These are phyloP conservation scores for Vulpes ferrilata DNA, from an alignment of 2,113 vertebrate genomes.

Conservation along the genomic window DNA sequence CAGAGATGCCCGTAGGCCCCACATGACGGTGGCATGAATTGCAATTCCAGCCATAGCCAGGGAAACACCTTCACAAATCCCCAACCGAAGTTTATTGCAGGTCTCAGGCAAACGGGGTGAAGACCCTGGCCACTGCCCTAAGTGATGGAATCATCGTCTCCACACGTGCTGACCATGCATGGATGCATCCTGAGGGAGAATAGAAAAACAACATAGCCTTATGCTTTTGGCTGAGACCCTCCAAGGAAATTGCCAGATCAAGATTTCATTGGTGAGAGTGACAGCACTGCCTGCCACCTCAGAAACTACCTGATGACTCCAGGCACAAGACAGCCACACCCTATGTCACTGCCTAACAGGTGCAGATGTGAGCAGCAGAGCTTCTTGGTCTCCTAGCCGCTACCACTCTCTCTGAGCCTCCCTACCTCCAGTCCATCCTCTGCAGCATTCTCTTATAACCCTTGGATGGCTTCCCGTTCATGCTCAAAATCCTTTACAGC, in stretches of 20 bases:
- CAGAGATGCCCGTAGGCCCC: neutral
- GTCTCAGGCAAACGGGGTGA: neutral
- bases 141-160: neutral
- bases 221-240: neutral
- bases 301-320: neutral
- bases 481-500: neutral
- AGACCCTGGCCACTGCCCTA: neutral
- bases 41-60: neutral
- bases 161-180: fast-evolving
- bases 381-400: neutral
- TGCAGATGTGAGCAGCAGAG: neutral
- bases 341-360: neutral
- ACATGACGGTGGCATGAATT: no score
- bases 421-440: neutral
- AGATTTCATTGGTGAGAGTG: neutral
- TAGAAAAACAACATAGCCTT: neutral
- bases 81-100: no score
- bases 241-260: neutral
- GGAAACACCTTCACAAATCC: neutral
- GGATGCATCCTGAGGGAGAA: no score
- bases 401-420: neutral
- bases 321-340: neutral
- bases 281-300: neutral
- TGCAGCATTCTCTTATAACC: neutral
- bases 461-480: neutral